Conservation (phyloP, 2,888 invertebrate genomes). For the Falcaria lacertinaria region DNA sequence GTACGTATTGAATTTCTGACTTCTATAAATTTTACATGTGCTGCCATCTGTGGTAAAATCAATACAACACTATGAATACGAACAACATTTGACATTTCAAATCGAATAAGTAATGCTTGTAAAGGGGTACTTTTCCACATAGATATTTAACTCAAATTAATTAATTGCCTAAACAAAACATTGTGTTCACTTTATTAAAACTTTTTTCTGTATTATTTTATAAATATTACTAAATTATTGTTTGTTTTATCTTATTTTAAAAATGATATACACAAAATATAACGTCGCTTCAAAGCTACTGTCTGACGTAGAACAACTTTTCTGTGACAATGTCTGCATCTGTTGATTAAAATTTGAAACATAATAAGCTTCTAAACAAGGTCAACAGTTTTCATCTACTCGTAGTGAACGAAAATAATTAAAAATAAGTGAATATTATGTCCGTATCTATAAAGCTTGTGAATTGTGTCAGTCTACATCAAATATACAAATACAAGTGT, state of each 20-base stretch:
- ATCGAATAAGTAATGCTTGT: slow-evolving; percentile 32
- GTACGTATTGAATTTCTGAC: slow-evolving; percentile 58
- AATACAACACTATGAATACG: slow-evolving; percentile 14
- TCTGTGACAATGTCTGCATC: slow-evolving; percentile 79
- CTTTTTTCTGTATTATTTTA: not conserved
- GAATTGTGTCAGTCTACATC: slow-evolving; percentile 47
- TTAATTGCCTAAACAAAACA: slow-evolving; percentile 1
- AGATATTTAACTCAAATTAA: too few relatives aligned
- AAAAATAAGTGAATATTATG: slow-evolving; percentile 63
- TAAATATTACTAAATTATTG: not conserved
- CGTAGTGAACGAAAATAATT: slow-evolving; percentile 72
- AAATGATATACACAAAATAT: not conserved
- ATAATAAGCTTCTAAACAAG: slow-evolving; percentile 80
- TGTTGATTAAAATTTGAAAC: slow-evolving; percentile 80
- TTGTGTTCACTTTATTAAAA: not conserved
- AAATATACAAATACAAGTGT: slow-evolving; percentile 64
- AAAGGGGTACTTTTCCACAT: slow-evolving; percentile 27
- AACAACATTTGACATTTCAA: slow-evolving; percentile 31
- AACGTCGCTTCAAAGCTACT: slow-evolving; percentile 45
- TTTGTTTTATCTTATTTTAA: not conserved
- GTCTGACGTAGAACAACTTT: slow-evolving; percentile 57
- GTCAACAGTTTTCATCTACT: slow-evolving; percentile 80
- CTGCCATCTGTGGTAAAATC: slow-evolving; percentile 53
- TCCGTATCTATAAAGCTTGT: slow-evolving; percentile 52
- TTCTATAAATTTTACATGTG: slow-evolving; percentile 41